phyloP scores from a whole-genome alignment of 2,888 invertebrate species.

The Meandrusa payeni region DNA sequence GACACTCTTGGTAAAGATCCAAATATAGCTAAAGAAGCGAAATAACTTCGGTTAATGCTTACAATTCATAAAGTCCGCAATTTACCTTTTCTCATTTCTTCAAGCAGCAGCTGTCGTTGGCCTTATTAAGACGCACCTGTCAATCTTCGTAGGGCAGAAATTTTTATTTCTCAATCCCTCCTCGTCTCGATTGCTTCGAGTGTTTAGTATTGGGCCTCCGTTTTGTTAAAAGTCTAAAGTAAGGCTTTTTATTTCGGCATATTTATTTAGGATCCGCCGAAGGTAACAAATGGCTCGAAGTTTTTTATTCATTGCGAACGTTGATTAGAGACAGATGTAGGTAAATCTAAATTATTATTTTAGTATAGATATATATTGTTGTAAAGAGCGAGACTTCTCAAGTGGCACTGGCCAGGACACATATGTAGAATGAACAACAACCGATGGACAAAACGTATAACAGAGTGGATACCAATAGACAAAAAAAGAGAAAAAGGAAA shows the following conservation, averaged over 20 bases:
- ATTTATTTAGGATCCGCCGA: conserved; percentile 56
- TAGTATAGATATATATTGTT: no score
- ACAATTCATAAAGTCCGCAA: conserved; percentile 52
- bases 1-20: no score
- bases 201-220: conserved; percentile 53
- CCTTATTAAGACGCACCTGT: conserved; percentile 81
- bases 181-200: conserved; percentile 55
- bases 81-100: conserved; percentile 76
- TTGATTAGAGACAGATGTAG: conserved; percentile 52
- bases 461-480: no score
- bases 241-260: conserved; percentile 51
- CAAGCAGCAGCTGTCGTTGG: conserved; percentile 63
- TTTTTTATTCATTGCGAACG: conserved; percentile 53
- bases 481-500: no score
- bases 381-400: no score
- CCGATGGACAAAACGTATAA: no score
- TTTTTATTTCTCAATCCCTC: conserved; percentile 68
- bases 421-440: no score
- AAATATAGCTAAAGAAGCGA: conserved; percentile 18
- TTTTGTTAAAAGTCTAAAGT: conserved; percentile 42
- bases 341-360: conserved; percentile 1
- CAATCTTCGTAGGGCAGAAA: conserved; percentile 65
- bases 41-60: conserved; percentile 33
- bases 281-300: conserved; percentile 38
- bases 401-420: no score